These are phyloP conservation scores for Phymastichus coffea DNA, from an alignment of 1,140 invertebrate species.

Conservation along the genomic window DNA sequence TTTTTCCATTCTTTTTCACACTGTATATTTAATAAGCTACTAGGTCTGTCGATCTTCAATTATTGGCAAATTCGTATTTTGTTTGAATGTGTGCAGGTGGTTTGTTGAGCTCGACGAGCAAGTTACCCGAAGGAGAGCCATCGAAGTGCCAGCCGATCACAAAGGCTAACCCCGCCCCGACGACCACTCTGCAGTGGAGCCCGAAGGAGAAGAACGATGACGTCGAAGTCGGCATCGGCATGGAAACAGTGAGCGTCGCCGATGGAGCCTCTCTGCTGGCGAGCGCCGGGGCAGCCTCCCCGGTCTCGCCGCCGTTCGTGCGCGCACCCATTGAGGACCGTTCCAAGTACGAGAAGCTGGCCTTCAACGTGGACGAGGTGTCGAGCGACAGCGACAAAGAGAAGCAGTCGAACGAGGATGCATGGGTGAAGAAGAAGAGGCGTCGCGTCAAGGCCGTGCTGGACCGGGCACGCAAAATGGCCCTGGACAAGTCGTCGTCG, in stretches of 20 bases:
- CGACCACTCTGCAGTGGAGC: slow-evolving; percentile 46
- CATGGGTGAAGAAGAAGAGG: slow-evolving; percentile 48
- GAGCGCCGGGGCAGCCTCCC: slow-evolving; percentile 42
- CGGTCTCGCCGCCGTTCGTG: slow-evolving; percentile 60
- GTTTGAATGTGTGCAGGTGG: too few relatives aligned
- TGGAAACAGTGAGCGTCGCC: neutral
- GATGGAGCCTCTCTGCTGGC: slow-evolving; percentile 43
- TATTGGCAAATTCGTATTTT: too few relatives aligned
- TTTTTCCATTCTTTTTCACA: too few relatives aligned
- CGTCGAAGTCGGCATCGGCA: slow-evolving; percentile 20
- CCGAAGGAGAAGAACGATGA: too few relatives aligned
- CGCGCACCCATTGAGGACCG: slow-evolving; percentile 69
- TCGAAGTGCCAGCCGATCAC: too few relatives aligned
- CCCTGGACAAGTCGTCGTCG: too few relatives aligned
- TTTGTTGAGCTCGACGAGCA: too few relatives aligned
- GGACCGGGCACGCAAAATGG: slow-evolving; percentile 42
- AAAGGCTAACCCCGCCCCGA: too few relatives aligned
- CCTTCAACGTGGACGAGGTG: slow-evolving; percentile 60
- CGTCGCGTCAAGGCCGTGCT: slow-evolving; percentile 41
- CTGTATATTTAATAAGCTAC: too few relatives aligned
- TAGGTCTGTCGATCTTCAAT: too few relatives aligned
- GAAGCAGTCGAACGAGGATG: slow-evolving; percentile 35
- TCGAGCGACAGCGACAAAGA: slow-evolving; percentile 64
- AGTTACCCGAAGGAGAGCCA: too few relatives aligned
- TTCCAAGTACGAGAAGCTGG: slow-evolving; percentile 79